A percentile compares a stretch with the other conserved stretches of the same genome.
Conservation (phyloP, 2,113 vertebrate genomes). For the Alectura lathami region DNA sequence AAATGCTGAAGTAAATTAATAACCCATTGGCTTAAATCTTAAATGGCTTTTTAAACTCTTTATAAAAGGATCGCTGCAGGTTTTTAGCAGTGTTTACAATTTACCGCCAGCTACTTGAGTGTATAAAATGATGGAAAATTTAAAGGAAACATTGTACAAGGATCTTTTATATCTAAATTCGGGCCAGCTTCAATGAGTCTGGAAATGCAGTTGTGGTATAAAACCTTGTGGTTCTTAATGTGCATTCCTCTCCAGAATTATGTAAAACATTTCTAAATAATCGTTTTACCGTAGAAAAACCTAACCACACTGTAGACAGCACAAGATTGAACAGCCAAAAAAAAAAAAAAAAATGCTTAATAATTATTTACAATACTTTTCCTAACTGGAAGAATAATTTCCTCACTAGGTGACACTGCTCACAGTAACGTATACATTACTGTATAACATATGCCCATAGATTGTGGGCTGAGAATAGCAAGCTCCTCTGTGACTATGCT, state of each 20-base stretch:
- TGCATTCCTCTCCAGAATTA: background rate
- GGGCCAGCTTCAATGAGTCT: background rate
- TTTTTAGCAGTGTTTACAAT: constrained; percentile 51
- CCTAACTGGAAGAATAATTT: background rate
- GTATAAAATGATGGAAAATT: background rate
- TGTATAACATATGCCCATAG: background rate
- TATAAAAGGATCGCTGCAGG: background rate
- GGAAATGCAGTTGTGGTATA: constrained; percentile 4
- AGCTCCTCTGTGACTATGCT: background rate
- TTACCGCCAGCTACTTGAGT: background rate
- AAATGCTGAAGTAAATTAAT: constrained; percentile 32
- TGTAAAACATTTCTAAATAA: background rate
- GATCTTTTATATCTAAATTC: constrained; percentile 15
- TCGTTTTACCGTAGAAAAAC: background rate
- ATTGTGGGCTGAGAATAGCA: background rate
- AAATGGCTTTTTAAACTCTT: constrained; percentile 36
- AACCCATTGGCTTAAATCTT: background rate
- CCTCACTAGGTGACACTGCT: background rate
- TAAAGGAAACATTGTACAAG: background rate
- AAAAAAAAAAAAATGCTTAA: background rate
- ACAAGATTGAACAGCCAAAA: background rate
- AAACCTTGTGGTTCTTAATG: background rate
- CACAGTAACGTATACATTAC: background rate
- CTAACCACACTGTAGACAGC: background rate
- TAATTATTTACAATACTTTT: background rate